These are phyloP conservation scores for Tipula unca DNA, from an alignment of 2,888 invertebrate genomes.

Conservation along the genomic window DNA sequence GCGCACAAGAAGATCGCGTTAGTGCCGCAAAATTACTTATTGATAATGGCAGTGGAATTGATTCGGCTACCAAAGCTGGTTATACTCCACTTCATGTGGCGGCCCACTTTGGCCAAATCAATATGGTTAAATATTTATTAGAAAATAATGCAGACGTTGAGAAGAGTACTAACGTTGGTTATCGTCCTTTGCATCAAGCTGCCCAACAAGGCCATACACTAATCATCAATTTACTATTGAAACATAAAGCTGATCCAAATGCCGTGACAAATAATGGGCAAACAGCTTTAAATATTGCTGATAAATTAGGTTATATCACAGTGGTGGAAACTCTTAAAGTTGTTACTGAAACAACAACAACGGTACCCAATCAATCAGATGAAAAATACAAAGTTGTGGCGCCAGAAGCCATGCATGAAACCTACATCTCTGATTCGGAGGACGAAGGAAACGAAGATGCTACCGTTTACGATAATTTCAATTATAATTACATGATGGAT, in stretches of 20 bases:
- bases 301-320: conserved; percentile 93
- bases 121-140: conserved; percentile 81
- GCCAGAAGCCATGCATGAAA: conserved; percentile 98
- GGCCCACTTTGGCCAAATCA: conserved; percentile 91
- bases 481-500: conserved; percentile 72
- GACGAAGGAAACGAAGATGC: conserved; percentile 90
- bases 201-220: conserved; percentile 97
- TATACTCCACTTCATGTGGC: conserved; percentile 96
- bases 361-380: conserved; percentile 56
- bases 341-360: conserved; percentile 70
- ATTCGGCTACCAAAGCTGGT: conserved; percentile 70
- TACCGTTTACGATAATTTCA: conserved; percentile 57
- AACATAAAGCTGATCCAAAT: conserved; percentile 91
- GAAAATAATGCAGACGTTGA: conserved; percentile 85
- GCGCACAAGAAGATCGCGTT: conserved; percentile 89
- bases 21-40: conserved; percentile 74
- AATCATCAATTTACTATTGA: conserved; percentile 84
- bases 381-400: conserved; percentile 96
- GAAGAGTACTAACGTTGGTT: conserved; percentile 67
- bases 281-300: conserved; percentile 93
- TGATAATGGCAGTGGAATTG: conserved; percentile 65
- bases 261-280: conserved; percentile 90
- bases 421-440: conserved; percentile 97
- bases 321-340: conserved; percentile 95
- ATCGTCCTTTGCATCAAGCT: conserved; percentile 95